phyloP scores from a whole-genome alignment of 53 echinoderm and acorn worm species.

The Astropecten irregularis region DNA sequence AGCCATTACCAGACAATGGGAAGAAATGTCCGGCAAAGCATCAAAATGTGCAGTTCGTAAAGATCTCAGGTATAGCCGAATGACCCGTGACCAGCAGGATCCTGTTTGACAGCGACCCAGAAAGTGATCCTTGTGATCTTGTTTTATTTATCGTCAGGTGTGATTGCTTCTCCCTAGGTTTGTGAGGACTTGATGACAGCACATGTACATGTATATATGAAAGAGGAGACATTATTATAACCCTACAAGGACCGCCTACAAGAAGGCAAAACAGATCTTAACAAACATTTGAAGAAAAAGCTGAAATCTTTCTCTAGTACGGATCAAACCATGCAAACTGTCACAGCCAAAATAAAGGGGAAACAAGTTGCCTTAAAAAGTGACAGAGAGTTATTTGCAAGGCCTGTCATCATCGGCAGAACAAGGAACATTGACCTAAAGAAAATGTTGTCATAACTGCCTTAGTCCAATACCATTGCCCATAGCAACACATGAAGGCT shows the following conservation, averaged over 20 bases:
- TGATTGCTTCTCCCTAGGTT: conserved; percentile 38
- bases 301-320: conserved; percentile 7
- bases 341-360: neutral
- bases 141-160: conserved; percentile 60
- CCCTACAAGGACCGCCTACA: conserved; percentile 26
- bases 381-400: conserved; percentile 39
- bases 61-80: conserved; percentile 42
- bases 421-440: conserved; percentile 23
- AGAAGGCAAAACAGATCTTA: neutral
- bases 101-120: conserved; percentile 49
- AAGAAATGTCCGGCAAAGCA: conserved; percentile 71
- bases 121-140: conserved; percentile 9
- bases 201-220: too few species aligned
- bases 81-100: conserved; percentile 39
- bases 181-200: conserved; percentile 48
- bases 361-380: neutral
- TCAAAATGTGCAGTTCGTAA: neutral
- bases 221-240: conserved; percentile 12
- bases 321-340: neutral
- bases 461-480: conserved; percentile 52
- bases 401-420: conserved; percentile 49
- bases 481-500: conserved; percentile 46
- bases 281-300: conserved; percentile 3
- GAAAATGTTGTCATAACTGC: conserved; percentile 42
- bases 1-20: conserved; percentile 57